These are phyloP conservation scores for Chorisops tibialis DNA, from an alignment of 2,888 invertebrate species.

Conservation along the genomic window DNA sequence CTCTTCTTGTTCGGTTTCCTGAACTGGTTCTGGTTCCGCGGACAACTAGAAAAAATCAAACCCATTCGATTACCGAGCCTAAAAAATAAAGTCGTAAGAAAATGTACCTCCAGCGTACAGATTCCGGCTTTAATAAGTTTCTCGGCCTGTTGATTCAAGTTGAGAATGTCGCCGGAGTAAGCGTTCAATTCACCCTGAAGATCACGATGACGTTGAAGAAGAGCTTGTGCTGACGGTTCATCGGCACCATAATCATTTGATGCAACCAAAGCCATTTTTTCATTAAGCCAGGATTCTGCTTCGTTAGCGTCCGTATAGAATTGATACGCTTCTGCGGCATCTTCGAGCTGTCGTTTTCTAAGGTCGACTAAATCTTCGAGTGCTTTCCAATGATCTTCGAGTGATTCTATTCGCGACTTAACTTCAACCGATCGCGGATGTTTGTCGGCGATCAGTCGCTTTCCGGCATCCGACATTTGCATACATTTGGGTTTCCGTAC, in stretches of 20 bases:
- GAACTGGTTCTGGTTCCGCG: constrained; percentile 61
- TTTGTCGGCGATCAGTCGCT: constrained; percentile 67
- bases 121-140: constrained; percentile 74
- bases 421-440: constrained; percentile 82
- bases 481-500: constrained; percentile 63
- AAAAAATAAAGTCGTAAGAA: neutral
- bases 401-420: constrained; percentile 70
- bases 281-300: constrained; percentile 95
- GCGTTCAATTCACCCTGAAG: constrained; percentile 86
- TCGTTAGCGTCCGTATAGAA: constrained; percentile 98
- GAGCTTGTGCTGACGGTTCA: constrained; percentile 85
- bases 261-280: constrained; percentile 86
- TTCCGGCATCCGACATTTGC: constrained; percentile 68
- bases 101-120: constrained; percentile 50
- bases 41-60: constrained; percentile 48
- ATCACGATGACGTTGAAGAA: constrained; percentile 81
- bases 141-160: constrained; percentile 76
- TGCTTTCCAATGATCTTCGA: constrained; percentile 84
- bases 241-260: constrained; percentile 90
- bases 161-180: constrained; percentile 80
- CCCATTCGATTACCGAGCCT: neutral
- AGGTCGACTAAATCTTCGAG: constrained; percentile 77
- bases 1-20: constrained; percentile 65
- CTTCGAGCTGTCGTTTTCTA: constrained; percentile 72
- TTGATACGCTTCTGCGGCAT: constrained; percentile 91